Conservation (phyloP, 2,113 vertebrate species). For the Lanius collurio region DNA sequence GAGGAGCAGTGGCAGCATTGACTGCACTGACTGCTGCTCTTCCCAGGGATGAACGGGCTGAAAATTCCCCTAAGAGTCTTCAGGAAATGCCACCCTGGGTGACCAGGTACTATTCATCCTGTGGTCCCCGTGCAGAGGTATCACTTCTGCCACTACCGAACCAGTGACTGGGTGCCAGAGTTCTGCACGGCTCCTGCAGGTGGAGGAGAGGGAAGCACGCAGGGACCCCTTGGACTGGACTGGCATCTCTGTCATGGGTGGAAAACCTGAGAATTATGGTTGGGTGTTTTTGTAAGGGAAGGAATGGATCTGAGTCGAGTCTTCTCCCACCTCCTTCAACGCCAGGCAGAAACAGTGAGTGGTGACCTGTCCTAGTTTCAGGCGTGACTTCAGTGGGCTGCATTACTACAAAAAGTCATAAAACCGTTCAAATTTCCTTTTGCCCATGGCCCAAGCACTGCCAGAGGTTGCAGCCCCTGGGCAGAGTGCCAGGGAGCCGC, state of each 20-base stretch:
- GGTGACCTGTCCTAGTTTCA: neutral
- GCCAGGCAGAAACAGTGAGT: accelerated
- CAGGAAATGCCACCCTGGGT: accelerated
- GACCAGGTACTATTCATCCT: neutral
- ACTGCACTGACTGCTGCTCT: neutral
- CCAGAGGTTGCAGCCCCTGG: neutral
- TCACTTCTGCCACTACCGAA: neutral
- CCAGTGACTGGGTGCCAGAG: accelerated
- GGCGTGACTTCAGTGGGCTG: accelerated
- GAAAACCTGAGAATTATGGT: neutral
- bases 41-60: neutral
- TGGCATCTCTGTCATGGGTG: neutral
- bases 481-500: neutral
- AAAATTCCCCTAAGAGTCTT: neutral
- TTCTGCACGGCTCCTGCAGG: accelerated
- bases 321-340: neutral
- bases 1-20: neutral
- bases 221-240: neutral
- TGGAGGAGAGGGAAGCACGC: neutral
- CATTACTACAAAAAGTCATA: neutral
- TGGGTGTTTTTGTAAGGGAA: neutral
- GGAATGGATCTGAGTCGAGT: accelerated
- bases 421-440: neutral
- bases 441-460: accelerated
- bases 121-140: neutral